phyloP scores from a whole-genome alignment of 2,113 vertebrate genomes.

The Salvelinus alpinus region DNA sequence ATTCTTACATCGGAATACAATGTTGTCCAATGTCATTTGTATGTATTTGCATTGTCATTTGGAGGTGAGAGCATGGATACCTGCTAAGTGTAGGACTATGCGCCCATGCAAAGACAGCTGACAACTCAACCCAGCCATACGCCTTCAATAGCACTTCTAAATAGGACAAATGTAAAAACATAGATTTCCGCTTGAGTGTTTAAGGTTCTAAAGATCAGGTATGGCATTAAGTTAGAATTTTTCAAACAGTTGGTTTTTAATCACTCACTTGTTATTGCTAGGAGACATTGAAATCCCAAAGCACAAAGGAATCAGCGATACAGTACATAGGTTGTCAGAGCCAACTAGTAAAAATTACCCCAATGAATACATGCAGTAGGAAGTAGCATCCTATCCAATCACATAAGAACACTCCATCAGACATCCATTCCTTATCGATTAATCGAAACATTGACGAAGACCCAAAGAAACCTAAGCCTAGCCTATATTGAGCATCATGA shows the following conservation, averaged over 20 bases:
- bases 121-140: slow-evolving; percentile 54
- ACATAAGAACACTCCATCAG: slow-evolving; percentile 61
- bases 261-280: slow-evolving; percentile 73
- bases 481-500: too few relatives aligned
- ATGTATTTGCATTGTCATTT: slow-evolving; percentile 74
- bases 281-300: slow-evolving; percentile 72
- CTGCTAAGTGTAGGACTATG: slow-evolving; percentile 63
- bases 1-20: slow-evolving; percentile 35
- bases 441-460: slow-evolving; percentile 50
- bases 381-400: slow-evolving; percentile 65
- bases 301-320: slow-evolving; percentile 64
- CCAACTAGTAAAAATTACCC: slow-evolving; percentile 70
- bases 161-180: slow-evolving; percentile 59
- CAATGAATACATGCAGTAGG: slow-evolving; percentile 54
- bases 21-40: slow-evolving; percentile 66
- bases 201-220: slow-evolving; percentile 69
- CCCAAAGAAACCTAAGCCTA: not conserved
- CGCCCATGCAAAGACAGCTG: slow-evolving; percentile 62
- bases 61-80: slow-evolving; percentile 67
- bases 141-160: slow-evolving; percentile 51
- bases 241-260: slow-evolving; percentile 66
- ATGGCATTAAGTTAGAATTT: slow-evolving; percentile 68
- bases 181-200: slow-evolving; percentile 64
- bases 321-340: slow-evolving; percentile 69
- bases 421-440: slow-evolving; percentile 58